A percentile compares a stretch with the other conserved stretches of the same genome.
Evolutionary conservation across 2,888 invertebrate species (phyloP).

Genomic region (Alviniconcha strummeri): DNA sequence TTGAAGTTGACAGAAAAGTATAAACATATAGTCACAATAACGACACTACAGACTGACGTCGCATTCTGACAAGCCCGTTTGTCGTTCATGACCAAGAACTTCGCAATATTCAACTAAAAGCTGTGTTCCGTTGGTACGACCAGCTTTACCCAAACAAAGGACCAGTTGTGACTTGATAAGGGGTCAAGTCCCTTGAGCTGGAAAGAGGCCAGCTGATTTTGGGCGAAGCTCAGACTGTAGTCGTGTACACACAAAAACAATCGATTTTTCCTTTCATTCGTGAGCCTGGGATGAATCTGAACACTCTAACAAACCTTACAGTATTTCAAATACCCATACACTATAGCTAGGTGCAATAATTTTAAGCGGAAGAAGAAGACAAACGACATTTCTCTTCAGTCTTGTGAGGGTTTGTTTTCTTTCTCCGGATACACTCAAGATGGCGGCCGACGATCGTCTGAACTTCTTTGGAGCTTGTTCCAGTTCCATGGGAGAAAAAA

Average conservation of each 20-base stretch:
- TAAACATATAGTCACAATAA: too few species aligned
- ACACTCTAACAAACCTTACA: too few species aligned
- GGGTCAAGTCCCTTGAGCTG: slow-evolving; percentile 22
- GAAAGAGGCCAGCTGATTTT: slow-evolving; percentile 28
- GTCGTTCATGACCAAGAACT: too few species aligned
- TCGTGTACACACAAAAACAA: too few species aligned
- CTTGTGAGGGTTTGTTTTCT: slow-evolving; percentile 17
- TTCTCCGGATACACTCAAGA: slow-evolving; percentile 31
- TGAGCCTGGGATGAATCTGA: too few species aligned
- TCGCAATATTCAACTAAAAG: too few species aligned
- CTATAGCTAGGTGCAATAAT: background rate
- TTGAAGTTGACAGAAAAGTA: too few species aligned
- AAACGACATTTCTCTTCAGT: background rate
- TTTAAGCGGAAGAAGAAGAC: background rate
- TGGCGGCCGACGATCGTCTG: slow-evolving; percentile 34
- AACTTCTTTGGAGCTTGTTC: slow-evolving; percentile 17
- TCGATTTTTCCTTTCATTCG: too few species aligned
- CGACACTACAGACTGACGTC: too few species aligned
- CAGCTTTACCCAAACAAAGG: background rate
- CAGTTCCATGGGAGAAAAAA: background rate
- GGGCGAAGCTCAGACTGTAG: background rate
- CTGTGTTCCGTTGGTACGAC: too few species aligned
- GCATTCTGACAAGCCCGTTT: too few species aligned
- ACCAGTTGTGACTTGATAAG: slow-evolving; percentile 23
- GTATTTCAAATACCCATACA: too few species aligned